A percentile compares a stretch with the other conserved stretches of the same genome.
phyloP scores from a whole-genome alignment of 2,888 invertebrate species.

The Diarsia dahlii region DNA sequence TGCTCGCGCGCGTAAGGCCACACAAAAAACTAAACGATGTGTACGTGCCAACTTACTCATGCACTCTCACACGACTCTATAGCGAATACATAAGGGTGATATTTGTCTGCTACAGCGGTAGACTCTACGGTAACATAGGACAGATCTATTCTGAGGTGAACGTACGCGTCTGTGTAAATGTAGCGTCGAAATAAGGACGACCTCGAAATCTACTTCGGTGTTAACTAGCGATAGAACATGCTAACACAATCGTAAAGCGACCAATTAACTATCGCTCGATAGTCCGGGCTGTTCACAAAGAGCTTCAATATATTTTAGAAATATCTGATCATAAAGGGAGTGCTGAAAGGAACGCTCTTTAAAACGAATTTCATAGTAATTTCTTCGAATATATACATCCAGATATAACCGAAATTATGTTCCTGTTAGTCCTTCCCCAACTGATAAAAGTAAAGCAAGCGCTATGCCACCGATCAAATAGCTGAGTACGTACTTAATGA shows the following conservation, averaged over 20 bases:
- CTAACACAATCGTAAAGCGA: background rate
- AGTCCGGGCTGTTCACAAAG: background rate
- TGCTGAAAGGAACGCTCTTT: background rate
- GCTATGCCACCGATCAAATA: background rate
- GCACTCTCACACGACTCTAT: constrained; percentile 22
- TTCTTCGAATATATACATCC: background rate
- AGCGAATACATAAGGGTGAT: background rate
- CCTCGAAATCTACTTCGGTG: constrained; percentile 52
- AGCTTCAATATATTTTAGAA: background rate
- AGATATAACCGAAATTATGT: background rate
- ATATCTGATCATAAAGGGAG: background rate
- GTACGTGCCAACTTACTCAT: constrained; percentile 10
- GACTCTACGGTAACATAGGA: background rate
- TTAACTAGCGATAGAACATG: constrained; percentile 20
- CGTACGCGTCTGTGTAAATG: constrained; percentile 20
- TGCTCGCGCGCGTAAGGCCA: constrained; percentile 39
- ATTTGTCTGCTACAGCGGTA: background rate
- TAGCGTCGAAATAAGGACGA: constrained; percentile 46
- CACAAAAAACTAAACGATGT: constrained; percentile 56
- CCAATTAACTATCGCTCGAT: background rate
- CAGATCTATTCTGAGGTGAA: constrained; percentile 42
- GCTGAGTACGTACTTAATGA: background rate
- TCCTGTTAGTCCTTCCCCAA: background rate
- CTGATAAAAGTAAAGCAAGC: background rate
- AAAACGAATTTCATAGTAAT: background rate